Evolutionary conservation across 2,888 invertebrate genomes (phyloP), one percentile per base, ranked within the genome.

Genomic region (Lasius fuliginosus): DNA sequence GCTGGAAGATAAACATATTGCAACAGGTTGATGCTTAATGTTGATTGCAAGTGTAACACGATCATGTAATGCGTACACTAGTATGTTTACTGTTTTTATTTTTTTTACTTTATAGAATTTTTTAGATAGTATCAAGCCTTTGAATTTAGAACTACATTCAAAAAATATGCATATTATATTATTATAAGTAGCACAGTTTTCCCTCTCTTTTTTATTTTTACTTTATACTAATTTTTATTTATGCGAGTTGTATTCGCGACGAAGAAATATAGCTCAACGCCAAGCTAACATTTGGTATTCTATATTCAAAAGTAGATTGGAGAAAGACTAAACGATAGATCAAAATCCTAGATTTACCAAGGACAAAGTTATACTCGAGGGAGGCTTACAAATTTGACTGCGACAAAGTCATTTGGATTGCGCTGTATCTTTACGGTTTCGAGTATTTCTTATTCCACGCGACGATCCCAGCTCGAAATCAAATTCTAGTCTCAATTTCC

Each of bases 401-500:
- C 2, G n/a, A 40, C 15, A 58, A 42, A 46, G 23, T 58, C 68
- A 58, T 58, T 46, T 60, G 73, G 11, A 33, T 68, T 33, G 15
- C n/a, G 6, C 71, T 71, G 46, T 81, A 71, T 36, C 60, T 36
- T 46, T n/a, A 60, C 67, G 58, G 12, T 60, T 71, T 69, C 71
- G 42, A 60, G 71, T 85, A 86, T 84, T 65, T 79, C 74, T 82
- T 86, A 83, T 87, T 89, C 76, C 56, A 65, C 40, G 49, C 69
- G 69, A 49, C 79, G 84, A 83, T 90, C 87, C 74, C 67, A 40
- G 75, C 36, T 64, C 60, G 73, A 90, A 90, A 90, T 90, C 88
- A 86, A 86, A 90, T 90, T 89, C 90, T 83, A 67, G 82, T 87
- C 87, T 84, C 87, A 82, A 88, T 88, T 88, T 90, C 75, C 86